These are phyloP conservation scores for Clostera curtula DNA, from an alignment of 2,888 invertebrate genomes.

Conservation along the genomic window DNA sequence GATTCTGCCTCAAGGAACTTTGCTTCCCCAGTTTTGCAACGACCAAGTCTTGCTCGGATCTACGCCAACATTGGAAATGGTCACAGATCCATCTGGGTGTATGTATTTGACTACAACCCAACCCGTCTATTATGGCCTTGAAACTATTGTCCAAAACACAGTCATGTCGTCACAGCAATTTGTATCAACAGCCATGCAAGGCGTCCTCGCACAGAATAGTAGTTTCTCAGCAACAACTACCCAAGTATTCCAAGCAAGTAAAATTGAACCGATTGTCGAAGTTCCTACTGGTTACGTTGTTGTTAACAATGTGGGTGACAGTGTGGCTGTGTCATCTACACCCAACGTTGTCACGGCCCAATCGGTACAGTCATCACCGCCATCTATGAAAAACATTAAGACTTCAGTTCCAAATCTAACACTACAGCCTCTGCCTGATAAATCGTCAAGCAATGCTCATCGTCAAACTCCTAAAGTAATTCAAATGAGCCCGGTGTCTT, in stretches of 20 bases:
- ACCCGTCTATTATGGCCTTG: conserved; percentile 87
- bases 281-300: conserved; percentile 82
- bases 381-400: conserved; percentile 55
- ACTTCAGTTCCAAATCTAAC: conserved; percentile 61
- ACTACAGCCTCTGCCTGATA: conserved; percentile 64
- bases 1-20: conserved; percentile 76
- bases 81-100: conserved; percentile 74
- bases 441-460: conserved; percentile 42
- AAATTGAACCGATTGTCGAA: conserved; percentile 87
- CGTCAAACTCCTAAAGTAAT: conserved; percentile 64
- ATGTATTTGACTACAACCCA: conserved; percentile 79
- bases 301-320: conserved; percentile 77
- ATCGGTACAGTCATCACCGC: conserved; percentile 56
- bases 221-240: conserved; percentile 90
- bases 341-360: conserved; percentile 63
- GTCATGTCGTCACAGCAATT: conserved; percentile 93
- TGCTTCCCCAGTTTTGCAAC: conserved; percentile 69
- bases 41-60: conserved; percentile 78
- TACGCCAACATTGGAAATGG: conserved; percentile 78
- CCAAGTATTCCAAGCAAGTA: conserved; percentile 89
- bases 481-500: conserved; percentile 52
- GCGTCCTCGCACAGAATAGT: conserved; percentile 85
- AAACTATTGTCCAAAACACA: conserved; percentile 91
- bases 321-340: conserved; percentile 54
- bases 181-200: conserved; percentile 86